Conservation (phyloP, 2,797 vertebrate genomes). For the Eulemur albifrons region DNA sequence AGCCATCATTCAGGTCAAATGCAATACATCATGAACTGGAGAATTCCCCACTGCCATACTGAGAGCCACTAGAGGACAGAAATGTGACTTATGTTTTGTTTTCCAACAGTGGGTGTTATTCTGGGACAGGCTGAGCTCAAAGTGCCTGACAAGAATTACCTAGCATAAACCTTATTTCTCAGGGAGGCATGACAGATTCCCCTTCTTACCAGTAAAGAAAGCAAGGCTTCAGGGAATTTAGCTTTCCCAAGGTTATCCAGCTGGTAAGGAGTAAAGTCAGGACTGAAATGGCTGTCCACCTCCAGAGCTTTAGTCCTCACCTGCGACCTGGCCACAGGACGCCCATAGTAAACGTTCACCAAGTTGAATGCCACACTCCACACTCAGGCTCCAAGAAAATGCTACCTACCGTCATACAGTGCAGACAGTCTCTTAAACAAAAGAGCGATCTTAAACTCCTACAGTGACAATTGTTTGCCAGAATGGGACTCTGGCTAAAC, state of each 20-base stretch:
- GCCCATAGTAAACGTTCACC: background rate
- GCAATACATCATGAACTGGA: background rate
- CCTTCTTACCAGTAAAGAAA: background rate
- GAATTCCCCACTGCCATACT: background rate
- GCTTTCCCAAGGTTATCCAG: background rate
- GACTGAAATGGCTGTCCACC: background rate
- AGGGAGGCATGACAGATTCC: background rate
- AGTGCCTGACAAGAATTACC: background rate
- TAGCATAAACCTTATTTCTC: background rate
- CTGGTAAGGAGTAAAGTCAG: background rate
- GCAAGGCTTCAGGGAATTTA: background rate
- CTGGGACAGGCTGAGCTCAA: background rate
- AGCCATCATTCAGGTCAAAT: background rate
- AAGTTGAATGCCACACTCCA: background rate
- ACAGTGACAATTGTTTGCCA: background rate
- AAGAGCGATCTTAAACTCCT: background rate
- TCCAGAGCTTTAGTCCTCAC: background rate
- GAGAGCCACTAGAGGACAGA: background rate
- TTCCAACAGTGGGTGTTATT: background rate
- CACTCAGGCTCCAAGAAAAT: background rate
- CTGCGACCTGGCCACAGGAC: background rate
- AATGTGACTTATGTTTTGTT: background rate
- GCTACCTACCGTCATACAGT: background rate
- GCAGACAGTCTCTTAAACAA: background rate
- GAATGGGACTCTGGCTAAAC: background rate